Evolutionary conservation across 2,113 vertebrate species (phyloP).

Genomic region (Gorsachius goisagi): DNA sequence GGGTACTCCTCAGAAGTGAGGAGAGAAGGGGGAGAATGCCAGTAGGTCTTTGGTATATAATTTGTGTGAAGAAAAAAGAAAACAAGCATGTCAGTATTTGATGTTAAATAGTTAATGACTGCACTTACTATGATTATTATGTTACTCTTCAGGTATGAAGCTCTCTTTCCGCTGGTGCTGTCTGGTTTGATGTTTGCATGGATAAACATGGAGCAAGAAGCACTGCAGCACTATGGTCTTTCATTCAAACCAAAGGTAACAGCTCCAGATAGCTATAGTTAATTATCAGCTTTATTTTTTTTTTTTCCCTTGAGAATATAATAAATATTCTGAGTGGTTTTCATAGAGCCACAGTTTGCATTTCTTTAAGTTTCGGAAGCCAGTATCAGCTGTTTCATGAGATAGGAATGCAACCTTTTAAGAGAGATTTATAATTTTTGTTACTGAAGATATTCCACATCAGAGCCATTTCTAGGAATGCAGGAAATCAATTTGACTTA

Average conservation of each 20-base stretch:
- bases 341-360: background rate
- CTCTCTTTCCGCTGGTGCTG: conserved; percentile 87
- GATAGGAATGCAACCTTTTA: background rate
- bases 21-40: background rate
- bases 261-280: background rate
- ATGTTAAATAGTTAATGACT: background rate
- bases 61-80: background rate
- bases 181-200: conserved; percentile 91
- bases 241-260: conserved; percentile 84
- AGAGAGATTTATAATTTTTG: background rate
- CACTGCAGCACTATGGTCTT: conserved; percentile 73
- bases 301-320: background rate
- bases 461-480: background rate
- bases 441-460: background rate
- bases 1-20: background rate
- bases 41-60: background rate
- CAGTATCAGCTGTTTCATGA: background rate
- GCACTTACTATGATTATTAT: background rate
- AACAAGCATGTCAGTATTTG: background rate
- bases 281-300: background rate
- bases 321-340: background rate
- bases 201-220: conserved; percentile 92
- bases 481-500: background rate
- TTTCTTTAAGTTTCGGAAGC: background rate
- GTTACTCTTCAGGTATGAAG: conserved; percentile 83